Evolutionary conservation across 2,113 vertebrate genomes (phyloP).

Genomic region (Ceuthmochares aereus): DNA sequence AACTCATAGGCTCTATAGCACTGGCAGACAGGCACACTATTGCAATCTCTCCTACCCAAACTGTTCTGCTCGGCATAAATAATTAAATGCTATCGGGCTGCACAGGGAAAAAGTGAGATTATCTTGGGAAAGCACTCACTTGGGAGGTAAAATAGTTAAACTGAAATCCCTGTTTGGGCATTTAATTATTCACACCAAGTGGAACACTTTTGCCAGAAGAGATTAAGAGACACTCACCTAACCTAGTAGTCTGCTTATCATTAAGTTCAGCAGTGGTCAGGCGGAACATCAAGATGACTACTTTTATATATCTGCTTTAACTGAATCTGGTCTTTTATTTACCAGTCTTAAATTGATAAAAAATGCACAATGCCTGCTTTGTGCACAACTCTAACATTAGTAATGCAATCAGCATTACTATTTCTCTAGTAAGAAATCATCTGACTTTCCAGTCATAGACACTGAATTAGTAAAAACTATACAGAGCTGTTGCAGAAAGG

Average conservation of each 20-base stretch:
- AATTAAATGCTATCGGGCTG: background rate
- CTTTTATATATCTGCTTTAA: background rate
- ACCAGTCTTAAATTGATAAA: background rate
- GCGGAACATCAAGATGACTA: background rate
- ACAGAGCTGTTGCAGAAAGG: background rate
- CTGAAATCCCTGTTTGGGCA: background rate
- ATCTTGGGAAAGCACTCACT: background rate
- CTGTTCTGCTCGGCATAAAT: constrained; percentile 1
- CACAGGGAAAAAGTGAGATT: background rate
- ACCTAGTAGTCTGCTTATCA: background rate
- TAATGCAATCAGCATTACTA: background rate
- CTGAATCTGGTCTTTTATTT: background rate
- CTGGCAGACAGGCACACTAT: background rate
- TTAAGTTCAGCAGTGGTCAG: background rate
- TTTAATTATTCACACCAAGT: background rate
- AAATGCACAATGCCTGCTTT: background rate
- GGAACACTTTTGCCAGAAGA: background rate
- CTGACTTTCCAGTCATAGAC: background rate
- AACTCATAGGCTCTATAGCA: background rate
- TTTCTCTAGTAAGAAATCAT: background rate
- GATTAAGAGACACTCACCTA: background rate
- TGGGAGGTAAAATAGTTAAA: background rate
- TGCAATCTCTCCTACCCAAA: background rate
- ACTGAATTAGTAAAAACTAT: background rate
- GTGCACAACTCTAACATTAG: background rate